A percentile compares a stretch with the other conserved stretches of the same genome.
These are phyloP conservation scores for Zaprionus bogoriensis DNA, from an alignment of 2,888 invertebrate species.

Conservation along the genomic window DNA sequence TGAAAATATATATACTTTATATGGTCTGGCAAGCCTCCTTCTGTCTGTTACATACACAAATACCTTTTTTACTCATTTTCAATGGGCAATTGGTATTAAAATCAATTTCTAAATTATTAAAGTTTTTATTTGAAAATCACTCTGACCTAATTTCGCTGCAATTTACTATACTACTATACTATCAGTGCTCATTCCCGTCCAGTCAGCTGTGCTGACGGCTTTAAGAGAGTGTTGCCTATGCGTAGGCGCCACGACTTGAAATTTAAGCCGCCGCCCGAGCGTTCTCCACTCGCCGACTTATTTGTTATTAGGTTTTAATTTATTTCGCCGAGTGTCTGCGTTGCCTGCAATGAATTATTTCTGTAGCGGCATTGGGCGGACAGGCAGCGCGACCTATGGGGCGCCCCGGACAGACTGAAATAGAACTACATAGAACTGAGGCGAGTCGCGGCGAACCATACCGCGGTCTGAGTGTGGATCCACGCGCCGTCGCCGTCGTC, in stretches of 20 bases:
- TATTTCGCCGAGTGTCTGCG: conserved; percentile 70
- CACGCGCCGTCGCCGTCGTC: conserved; percentile 63
- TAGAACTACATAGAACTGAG: conserved; percentile 12
- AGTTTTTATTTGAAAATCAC: no score
- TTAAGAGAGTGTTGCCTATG: conserved; percentile 31
- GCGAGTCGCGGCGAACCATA: conserved; percentile 20
- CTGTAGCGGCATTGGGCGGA: conserved; percentile 73
- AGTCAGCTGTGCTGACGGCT: not conserved
- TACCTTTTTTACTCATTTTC: no score
- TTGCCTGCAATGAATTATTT: conserved; percentile 74
- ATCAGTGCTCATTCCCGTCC: not conserved
- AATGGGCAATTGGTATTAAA: no score
- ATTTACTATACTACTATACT: no score
- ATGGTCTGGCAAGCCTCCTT: no score
- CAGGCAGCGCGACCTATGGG: conserved; percentile 57
- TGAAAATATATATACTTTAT: no score
- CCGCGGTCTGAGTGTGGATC: conserved; percentile 55
- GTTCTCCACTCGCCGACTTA: conserved; percentile 61
- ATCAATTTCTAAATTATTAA: no score
- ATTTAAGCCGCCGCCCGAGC: conserved; percentile 17
- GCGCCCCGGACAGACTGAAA: conserved; percentile 33
- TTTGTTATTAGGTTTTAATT: conserved; percentile 80
- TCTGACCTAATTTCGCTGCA: no score
- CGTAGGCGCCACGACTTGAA: conserved; percentile 40
- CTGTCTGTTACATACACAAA: no score